These are phyloP conservation scores for Tetrax tetrax DNA, from an alignment of 2,113 vertebrate genomes.

Conservation along the genomic window DNA sequence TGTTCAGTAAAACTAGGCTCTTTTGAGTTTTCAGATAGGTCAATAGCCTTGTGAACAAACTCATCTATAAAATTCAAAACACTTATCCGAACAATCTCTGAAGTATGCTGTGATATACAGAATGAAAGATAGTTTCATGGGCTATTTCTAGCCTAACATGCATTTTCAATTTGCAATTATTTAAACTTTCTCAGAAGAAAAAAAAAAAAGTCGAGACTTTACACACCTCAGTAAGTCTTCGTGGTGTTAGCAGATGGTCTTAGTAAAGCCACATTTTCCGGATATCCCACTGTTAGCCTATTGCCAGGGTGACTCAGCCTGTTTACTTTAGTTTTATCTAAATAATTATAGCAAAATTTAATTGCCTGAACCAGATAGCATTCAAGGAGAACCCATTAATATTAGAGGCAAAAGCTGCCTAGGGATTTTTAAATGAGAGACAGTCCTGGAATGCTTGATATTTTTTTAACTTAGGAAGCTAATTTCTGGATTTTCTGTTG, in stretches of 20 bases:
- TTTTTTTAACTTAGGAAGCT: background rate
- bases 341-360: constrained; percentile 58
- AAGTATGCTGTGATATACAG: background rate
- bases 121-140: constrained; percentile 31
- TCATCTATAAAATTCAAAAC: background rate
- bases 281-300: background rate
- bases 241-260: constrained; percentile 37
- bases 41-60: background rate
- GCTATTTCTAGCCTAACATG: background rate
- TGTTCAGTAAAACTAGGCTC: background rate
- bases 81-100: background rate
- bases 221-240: constrained; percentile 14
- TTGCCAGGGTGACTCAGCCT: constrained; percentile 49
- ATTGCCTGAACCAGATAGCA: constrained; percentile 27
- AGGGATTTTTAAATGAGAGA: background rate
- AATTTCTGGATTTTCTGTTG: background rate
- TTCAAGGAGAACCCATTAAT: constrained; percentile 59
- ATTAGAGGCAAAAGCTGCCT: constrained; percentile 22
- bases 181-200: constrained; percentile 4
- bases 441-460: background rate
- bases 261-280: constrained; percentile 15
- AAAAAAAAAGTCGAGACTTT: background rate
- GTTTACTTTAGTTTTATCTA: constrained; percentile 56
- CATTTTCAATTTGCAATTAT: constrained; percentile 1
- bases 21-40: background rate